Conservation (phyloP, 2,888 invertebrate genomes). For the Cremastinae sp. region DNA sequence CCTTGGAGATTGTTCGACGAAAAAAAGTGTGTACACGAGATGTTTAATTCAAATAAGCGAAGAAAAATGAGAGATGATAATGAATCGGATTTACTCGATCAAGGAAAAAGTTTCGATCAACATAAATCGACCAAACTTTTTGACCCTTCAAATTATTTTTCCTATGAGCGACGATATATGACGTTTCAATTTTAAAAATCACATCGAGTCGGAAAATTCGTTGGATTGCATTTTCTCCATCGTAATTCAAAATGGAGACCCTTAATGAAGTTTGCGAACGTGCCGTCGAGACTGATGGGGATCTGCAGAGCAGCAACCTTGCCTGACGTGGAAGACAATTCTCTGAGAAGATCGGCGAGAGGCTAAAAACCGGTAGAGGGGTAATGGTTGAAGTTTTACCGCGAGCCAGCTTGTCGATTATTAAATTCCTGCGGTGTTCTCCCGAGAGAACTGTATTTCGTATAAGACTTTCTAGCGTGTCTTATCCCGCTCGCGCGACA, state of each 20-base stretch:
- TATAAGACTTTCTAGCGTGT: conserved; percentile 56
- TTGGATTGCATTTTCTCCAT: too few relatives aligned
- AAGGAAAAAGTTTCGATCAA: background rate
- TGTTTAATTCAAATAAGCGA: background rate
- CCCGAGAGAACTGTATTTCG: conserved; percentile 47
- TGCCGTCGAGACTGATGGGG: too few relatives aligned
- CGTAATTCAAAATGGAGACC: too few relatives aligned
- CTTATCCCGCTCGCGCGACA: conserved; percentile 38
- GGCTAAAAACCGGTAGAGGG: conserved; percentile 27
- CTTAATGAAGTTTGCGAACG: too few relatives aligned
- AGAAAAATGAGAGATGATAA: background rate
- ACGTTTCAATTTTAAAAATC: too few relatives aligned
- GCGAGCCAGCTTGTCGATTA: conserved; percentile 55
- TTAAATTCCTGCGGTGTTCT: conserved; percentile 60
- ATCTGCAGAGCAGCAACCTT: too few relatives aligned
- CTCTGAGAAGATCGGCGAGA: conserved; percentile 24
- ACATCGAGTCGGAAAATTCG: too few relatives aligned
- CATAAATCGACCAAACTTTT: too few relatives aligned
- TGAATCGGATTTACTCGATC: background rate
- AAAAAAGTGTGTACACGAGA: conserved; percentile 10
- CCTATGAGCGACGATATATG: too few relatives aligned
- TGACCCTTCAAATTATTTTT: too few relatives aligned
- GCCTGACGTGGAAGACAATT: conserved; percentile 39
- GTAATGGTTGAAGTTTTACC: conserved; percentile 41
- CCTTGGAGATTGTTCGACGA: too few relatives aligned